A percentile compares a stretch with the other conserved stretches of the same genome.
Evolutionary conservation across 2,888 invertebrate genomes (phyloP).

Genomic region (Elmis aenea): DNA sequence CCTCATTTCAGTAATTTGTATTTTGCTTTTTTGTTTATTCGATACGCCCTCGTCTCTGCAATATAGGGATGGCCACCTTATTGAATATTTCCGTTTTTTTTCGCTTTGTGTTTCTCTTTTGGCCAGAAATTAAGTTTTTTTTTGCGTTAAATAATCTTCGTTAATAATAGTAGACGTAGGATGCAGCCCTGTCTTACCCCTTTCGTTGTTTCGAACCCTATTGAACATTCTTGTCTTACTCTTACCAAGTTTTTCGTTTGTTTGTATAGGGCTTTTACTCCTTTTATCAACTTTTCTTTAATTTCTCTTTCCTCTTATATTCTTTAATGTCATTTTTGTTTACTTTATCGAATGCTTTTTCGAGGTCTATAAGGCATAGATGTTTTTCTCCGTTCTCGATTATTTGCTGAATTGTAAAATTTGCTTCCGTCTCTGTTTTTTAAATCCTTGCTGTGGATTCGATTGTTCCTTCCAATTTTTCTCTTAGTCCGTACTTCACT

Average conservation of each 20-base stretch:
- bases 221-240: constrained; percentile 1
- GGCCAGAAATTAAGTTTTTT: no score
- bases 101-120: no score
- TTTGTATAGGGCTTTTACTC: neutral
- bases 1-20: no score
- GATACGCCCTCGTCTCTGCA: no score
- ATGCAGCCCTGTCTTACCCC: constrained; percentile 5
- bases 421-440: neutral
- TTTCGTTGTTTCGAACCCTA: constrained; percentile 3
- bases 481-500: neutral
- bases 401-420: neutral
- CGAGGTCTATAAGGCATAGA: constrained; percentile 1
- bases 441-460: neutral
- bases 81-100: no score
- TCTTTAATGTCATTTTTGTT: constrained; percentile 4
- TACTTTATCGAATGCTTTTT: constrained; percentile 1
- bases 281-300: no score
- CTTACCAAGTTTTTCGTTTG: constrained; percentile 2
- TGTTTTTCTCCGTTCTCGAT: neutral
- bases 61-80: no score
- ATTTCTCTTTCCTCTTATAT: neutral
- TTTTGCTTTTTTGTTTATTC: no score
- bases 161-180: no score
- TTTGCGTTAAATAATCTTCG: no score
- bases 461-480: neutral